Conservation (phyloP, 92 coral and sea anemone species). For the Porites rus region DNA sequence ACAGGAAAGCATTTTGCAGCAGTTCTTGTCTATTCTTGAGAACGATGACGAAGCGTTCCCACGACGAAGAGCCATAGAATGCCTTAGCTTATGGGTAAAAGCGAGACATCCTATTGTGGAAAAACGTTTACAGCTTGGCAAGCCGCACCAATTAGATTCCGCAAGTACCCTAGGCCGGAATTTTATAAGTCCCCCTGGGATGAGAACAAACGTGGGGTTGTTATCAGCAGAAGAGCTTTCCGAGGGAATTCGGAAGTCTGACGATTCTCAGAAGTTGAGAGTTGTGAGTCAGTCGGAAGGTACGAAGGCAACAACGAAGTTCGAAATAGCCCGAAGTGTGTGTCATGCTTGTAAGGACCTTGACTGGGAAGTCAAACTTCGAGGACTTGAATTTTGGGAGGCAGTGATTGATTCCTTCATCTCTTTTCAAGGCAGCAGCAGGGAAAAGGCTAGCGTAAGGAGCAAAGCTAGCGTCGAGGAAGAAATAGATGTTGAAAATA, state of each 20-base stretch:
- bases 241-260: neutral
- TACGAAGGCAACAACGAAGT: neutral
- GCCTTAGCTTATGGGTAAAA: constrained; percentile 68
- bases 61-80: constrained; percentile 83
- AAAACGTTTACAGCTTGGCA: neutral
- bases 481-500: neutral
- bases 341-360: constrained; percentile 83
- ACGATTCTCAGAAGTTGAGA: constrained; percentile 1
- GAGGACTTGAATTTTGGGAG: constrained; percentile 79
- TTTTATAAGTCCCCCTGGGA: neutral
- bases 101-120: constrained; percentile 63
- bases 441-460: neutral
- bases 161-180: neutral
- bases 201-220: neutral
- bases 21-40: constrained; percentile 53
- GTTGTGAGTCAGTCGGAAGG: neutral
- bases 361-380: constrained; percentile 98
- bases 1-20: constrained; percentile 71
- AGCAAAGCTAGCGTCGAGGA: neutral
- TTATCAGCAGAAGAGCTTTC: neutral
- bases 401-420: constrained; percentile 49
- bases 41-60: constrained; percentile 92
- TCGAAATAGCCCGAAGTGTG: constrained; percentile 1
- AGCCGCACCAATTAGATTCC: neutral
- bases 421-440: neutral